A percentile compares a stretch with the other conserved stretches of the same genome.
Evolutionary conservation across 2,113 vertebrate species (phyloP).

Genomic region (Mirounga angustirostris): DNA sequence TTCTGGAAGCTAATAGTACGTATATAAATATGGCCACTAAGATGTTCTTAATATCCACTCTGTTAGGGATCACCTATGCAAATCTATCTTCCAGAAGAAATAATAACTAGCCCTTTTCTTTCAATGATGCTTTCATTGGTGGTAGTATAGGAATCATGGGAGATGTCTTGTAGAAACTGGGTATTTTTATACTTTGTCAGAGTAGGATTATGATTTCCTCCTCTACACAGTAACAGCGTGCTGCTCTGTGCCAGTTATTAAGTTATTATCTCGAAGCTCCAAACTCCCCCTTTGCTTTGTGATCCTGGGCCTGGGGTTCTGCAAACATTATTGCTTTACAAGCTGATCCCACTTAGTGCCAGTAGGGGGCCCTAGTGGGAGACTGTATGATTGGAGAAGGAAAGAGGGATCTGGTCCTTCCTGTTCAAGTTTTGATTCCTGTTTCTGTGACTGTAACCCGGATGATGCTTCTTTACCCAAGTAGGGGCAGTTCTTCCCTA

Average conservation of each 20-base stretch:
- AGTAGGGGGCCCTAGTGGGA: neutral
- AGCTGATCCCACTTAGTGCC: neutral
- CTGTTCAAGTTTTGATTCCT: neutral
- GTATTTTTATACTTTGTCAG: neutral
- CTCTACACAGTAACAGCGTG: neutral
- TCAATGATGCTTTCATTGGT: neutral
- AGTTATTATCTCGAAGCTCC: neutral
- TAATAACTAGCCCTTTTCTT: neutral
- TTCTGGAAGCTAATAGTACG: neutral
- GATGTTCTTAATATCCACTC: neutral
- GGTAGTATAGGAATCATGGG: neutral
- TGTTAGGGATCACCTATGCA: neutral
- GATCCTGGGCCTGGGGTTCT: neutral
- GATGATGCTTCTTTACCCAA: neutral
- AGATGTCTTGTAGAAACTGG: neutral
- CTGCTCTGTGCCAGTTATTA: neutral
- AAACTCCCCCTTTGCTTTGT: neutral
- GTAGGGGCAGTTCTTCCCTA: neutral
- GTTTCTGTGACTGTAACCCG: neutral
- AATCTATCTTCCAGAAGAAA: slow-evolving; percentile 35
- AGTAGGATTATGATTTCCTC: neutral
- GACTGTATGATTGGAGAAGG: neutral
- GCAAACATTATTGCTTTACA: neutral
- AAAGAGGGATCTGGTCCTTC: neutral
- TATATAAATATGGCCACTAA: neutral